These are phyloP conservation scores for Pristionchus arcanus DNA, from an alignment of 2,888 invertebrate species.

Conservation along the genomic window DNA sequence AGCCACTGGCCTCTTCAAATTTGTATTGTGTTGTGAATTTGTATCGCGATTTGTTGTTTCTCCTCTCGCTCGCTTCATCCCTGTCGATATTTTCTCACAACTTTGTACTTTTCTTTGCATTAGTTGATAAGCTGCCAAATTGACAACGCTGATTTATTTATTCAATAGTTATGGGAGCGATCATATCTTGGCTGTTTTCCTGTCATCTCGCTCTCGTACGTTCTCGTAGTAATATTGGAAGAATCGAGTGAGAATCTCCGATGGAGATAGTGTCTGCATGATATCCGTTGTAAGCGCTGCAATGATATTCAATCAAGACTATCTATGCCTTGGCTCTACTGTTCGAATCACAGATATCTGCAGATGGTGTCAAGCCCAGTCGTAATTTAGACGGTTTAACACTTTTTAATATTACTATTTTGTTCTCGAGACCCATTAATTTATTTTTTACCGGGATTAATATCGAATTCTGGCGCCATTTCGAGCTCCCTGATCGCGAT, in stretches of 20 bases:
- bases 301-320: neutral
- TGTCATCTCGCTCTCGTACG: neutral
- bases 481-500: conserved; percentile 44
- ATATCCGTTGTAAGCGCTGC: neutral
- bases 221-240: conserved; percentile 52
- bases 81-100: neutral
- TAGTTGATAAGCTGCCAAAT: no score
- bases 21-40: neutral
- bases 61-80: no score
- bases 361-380: no score
- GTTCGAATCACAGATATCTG: no score
- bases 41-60: no score
- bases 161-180: neutral
- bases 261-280: neutral
- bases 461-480: conserved; percentile 26
- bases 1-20: neutral
- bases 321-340: no score
- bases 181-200: conserved; percentile 21
- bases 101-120: neutral
- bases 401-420: neutral
- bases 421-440: neutral
- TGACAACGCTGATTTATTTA: neutral
- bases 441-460: neutral
- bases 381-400: no score
- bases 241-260: conserved; percentile 20